These are phyloP conservation scores for Tromatobia lineatoria DNA, from an alignment of 2,888 invertebrate genomes.

Conservation along the genomic window DNA sequence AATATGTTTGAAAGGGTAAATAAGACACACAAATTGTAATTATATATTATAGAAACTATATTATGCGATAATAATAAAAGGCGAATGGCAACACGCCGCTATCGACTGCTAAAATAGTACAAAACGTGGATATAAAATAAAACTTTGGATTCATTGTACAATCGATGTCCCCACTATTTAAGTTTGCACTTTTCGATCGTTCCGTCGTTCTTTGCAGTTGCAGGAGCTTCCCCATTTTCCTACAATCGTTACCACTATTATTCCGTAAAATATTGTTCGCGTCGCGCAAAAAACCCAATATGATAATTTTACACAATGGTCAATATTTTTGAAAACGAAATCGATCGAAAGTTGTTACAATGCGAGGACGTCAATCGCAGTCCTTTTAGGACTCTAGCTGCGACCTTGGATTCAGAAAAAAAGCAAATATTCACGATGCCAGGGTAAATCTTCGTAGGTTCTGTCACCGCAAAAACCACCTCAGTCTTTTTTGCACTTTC, in stretches of 20 bases:
- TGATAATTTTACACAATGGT: too few species aligned
- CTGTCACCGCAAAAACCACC: too few species aligned
- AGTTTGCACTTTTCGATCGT: neutral
- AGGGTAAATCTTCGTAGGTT: neutral
- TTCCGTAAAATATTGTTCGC: neutral
- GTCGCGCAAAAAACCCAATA: neutral
- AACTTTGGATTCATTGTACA: constrained; percentile 3
- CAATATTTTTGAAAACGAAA: neutral
- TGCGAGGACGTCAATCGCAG: neutral
- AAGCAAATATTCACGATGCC: neutral
- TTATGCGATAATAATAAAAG: constrained; percentile 30
- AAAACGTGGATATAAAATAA: neutral
- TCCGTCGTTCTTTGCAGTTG: neutral
- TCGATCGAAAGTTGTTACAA: neutral
- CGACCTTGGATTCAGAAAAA: neutral
- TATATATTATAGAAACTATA: neutral
- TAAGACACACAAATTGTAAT: constrained; percentile 7
- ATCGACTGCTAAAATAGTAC: constrained; percentile 12
- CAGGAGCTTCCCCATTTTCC: neutral
- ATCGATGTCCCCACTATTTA: neutral
- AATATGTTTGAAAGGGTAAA: neutral
- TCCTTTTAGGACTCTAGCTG: neutral
- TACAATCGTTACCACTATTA: neutral
- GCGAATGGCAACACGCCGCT: constrained; percentile 39
- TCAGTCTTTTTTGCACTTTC: too few species aligned